A percentile compares a stretch with the other conserved stretches of the same genome.
These are phyloP conservation scores for Geophilus truncorum DNA, from an alignment of 2,888 invertebrate genomes.

Conservation along the genomic window DNA sequence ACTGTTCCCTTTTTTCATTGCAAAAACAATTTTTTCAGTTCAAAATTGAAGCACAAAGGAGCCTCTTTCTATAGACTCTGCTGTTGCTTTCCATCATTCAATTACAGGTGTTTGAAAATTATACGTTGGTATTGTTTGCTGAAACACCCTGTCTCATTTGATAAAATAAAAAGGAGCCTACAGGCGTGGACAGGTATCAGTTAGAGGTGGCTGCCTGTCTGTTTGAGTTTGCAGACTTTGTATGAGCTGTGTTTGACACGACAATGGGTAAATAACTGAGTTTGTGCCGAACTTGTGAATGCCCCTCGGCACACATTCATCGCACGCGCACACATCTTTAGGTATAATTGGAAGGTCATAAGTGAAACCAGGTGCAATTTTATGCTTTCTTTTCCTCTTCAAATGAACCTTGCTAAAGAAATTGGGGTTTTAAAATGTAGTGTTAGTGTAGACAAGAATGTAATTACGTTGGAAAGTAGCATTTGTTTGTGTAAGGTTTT, in stretches of 20 bases:
- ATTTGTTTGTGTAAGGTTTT: no score
- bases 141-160: not conserved
- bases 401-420: not conserved
- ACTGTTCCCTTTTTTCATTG: no score
- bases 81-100: not conserved
- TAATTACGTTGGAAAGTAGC: no score
- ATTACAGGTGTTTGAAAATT: not conserved
- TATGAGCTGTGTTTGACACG: not conserved
- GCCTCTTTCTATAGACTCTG: not conserved
- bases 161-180: not conserved
- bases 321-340: not conserved
- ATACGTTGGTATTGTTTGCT: not conserved
- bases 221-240: not conserved
- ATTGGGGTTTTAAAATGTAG: not conserved
- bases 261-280: not conserved
- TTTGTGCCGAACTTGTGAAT: not conserved
- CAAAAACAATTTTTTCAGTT: not conserved
- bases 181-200: not conserved
- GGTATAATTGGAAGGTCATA: not conserved
- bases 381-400: not conserved
- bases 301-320: not conserved
- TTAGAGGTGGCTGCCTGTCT: not conserved
- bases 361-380: not conserved
- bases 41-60: not conserved
- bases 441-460: no score